These are phyloP conservation scores for Sternarchorhynchus goeldii DNA, from an alignment of 2,797 vertebrate genomes.

Conservation along the genomic window DNA sequence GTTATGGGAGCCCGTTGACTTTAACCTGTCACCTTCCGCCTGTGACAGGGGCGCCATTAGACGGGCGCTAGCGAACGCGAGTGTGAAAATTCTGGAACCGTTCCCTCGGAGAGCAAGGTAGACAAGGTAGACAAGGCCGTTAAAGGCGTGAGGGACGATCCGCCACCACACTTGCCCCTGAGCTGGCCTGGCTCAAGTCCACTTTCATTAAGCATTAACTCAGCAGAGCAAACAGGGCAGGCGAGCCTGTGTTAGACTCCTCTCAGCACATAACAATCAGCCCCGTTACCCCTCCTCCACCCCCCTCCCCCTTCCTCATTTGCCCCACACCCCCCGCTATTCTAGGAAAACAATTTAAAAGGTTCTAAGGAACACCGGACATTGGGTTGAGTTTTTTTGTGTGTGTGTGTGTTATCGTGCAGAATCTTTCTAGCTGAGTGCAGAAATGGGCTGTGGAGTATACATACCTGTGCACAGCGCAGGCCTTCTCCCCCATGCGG, in stretches of 20 bases:
- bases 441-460: background rate
- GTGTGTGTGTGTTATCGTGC: conserved; percentile 14
- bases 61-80: background rate
- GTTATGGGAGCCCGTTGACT: conserved; percentile 29
- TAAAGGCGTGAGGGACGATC: conserved; percentile 21
- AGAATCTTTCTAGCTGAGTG: background rate
- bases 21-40: background rate
- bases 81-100: conserved; percentile 10
- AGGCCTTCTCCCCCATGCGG: background rate
- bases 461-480: background rate
- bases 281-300: conserved; percentile 15
- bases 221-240: conserved; percentile 43
- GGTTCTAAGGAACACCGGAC: conserved; percentile 28
- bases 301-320: conserved; percentile 4
- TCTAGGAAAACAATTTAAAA: conserved; percentile 41
- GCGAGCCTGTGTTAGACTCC: conserved; percentile 12
- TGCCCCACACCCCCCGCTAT: conserved; percentile 19
- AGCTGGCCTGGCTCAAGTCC: conserved; percentile 41
- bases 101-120: conserved; percentile 3
- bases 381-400: background rate
- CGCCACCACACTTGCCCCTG: conserved; percentile 16
- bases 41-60: background rate
- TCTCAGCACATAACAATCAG: conserved; percentile 31
- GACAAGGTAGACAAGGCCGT: conserved; percentile 30
- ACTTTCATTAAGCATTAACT: conserved; percentile 56